Evolutionary conservation across 2,113 vertebrate genomes (phyloP).

Genomic region (Neolamprologus toae): DNA sequence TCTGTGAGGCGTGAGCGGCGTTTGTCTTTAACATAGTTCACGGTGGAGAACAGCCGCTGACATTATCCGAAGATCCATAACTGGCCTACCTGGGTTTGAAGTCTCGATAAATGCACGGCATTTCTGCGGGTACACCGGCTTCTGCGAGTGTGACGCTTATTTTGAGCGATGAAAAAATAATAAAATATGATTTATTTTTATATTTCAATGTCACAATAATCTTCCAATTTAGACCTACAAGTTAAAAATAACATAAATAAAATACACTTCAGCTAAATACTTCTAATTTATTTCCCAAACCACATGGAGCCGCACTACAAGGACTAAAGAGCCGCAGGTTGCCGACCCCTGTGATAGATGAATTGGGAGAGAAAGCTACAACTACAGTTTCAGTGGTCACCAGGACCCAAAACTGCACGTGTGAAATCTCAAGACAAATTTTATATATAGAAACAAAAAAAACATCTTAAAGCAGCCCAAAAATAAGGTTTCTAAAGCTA

Average conservation of each 20-base stretch:
- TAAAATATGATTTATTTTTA: rapidly evolving
- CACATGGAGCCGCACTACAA: rapidly evolving
- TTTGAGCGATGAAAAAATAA: background rate
- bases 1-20: rapidly evolving
- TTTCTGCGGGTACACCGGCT: rapidly evolving
- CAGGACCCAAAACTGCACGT: rapidly evolving
- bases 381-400: background rate
- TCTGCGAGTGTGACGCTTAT: rapidly evolving
- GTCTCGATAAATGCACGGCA: rapidly evolving
- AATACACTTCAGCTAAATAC: background rate
- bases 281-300: background rate
- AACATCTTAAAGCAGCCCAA: rapidly evolving
- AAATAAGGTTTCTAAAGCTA: background rate
- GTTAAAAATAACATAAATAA: background rate
- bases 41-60: rapidly evolving
- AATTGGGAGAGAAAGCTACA: background rate
- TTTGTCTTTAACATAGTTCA: rapidly evolving
- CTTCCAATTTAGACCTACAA: background rate
- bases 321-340: background rate
- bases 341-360: rapidly evolving
- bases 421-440: rapidly evolving
- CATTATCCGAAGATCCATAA: background rate
- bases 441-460: background rate
- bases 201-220: background rate
- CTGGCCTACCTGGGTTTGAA: rapidly evolving